Evolutionary conservation across 1,140 invertebrate species (phyloP).

Genomic region (Daktulosphaira vitifoliae): DNA sequence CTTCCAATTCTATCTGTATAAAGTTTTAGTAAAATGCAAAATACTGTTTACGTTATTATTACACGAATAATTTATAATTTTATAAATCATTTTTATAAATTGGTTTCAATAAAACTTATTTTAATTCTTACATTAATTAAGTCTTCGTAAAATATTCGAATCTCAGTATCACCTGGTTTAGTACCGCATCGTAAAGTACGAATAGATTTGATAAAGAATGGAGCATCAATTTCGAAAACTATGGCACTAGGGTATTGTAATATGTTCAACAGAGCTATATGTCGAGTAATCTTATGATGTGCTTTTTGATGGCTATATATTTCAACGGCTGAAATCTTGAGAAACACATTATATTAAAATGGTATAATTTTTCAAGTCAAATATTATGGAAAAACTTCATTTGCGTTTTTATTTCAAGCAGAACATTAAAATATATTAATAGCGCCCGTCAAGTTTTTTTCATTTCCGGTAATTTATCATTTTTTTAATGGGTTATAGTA

Average conservation of each 20-base stretch:
- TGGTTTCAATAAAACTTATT: no score
- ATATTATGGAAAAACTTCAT: not conserved
- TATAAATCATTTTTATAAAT: no score
- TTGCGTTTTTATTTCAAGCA: not conserved
- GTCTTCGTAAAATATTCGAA: conserved; percentile 1
- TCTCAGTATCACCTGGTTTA: not conserved
- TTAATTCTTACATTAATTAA: not conserved
- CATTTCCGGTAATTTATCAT: no score
- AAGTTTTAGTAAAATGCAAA: no score
- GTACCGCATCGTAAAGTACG: conserved; percentile 1
- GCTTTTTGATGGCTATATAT: not conserved
- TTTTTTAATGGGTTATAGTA: conserved; percentile 18
- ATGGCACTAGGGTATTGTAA: not conserved
- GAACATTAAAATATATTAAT: not conserved
- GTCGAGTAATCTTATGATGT: not conserved
- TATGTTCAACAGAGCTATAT: not conserved
- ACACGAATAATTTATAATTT: no score
- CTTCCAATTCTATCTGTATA: conserved; percentile 14
- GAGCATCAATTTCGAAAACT: not conserved
- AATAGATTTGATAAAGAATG: not conserved
- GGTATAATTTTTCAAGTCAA: no score
- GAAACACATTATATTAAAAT: no score
- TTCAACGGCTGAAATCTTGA: not conserved
- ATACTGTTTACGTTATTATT: no score
- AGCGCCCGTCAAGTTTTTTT: no score